Base-by-base conservation (phyloP, 2,797 vertebrate genomes). In the Austrolebias charrua region DNA sequence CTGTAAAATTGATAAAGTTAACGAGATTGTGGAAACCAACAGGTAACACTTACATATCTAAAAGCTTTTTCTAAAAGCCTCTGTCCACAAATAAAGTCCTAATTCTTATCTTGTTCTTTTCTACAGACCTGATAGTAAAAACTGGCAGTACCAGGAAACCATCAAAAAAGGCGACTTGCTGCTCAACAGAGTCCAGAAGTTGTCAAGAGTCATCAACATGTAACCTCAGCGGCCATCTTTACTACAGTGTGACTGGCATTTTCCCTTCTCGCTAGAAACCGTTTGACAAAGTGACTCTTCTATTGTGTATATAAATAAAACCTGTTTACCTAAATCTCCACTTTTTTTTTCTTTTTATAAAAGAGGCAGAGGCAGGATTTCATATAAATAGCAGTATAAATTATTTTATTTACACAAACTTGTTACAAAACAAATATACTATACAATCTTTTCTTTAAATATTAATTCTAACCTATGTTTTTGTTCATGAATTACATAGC, bases 401-500 rank as follows among this genome's bases (percentile, higher is more conserved):
- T 98, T 98, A 98, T 98, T 98, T 97, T 98, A 99, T 99, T 99
- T 98, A 99, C 97, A 99, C 95, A 98, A 98, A 97, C 95, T 95
- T 98, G 96, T 99, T 98, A 98, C 96, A 99, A 98, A 98, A 98
- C 96, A 98, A 96, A 99, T 98, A 98, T 95, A 98, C 96, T 98
- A 98, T 99, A 98, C 97, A 94, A 96, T 98, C 96, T 96, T 93
- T 95, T 95, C 95, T 95, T 98, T 98, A 99, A 98, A 98, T 99
- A 99, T 97, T 95, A 95, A 95, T 95, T 97, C 94, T 98, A 96
- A 94, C 94, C 94, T 96, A 95, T 95, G 92, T 96, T 89, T n/a
- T 97, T 98, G 96, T 97, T 98, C 98, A 96, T 95, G 94, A 96
- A 95, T 95, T 98, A 95, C 95, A 97, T 96, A 98, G 96, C 96